These are phyloP conservation scores for Alligator sinensis DNA, from an alignment of 2,113 vertebrate genomes.

Conservation along the genomic window DNA sequence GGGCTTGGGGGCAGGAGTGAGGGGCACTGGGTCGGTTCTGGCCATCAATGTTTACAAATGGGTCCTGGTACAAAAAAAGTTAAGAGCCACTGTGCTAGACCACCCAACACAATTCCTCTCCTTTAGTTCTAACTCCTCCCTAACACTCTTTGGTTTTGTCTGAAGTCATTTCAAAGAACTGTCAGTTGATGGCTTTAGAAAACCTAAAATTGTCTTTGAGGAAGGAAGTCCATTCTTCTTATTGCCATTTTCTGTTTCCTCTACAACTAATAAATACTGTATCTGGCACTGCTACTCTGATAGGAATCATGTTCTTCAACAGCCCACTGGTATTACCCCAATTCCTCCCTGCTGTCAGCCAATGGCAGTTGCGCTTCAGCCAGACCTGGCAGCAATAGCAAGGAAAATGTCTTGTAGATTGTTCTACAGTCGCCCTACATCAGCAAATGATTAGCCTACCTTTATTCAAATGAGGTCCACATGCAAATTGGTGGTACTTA, in stretches of 20 bases:
- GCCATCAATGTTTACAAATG: too few species aligned
- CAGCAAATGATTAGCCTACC: background rate
- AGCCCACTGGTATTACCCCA: background rate
- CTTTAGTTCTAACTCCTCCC: background rate
- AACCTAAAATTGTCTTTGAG: background rate
- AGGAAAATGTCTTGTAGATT: background rate
- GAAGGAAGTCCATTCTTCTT: background rate
- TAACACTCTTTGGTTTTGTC: background rate
- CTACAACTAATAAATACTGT: background rate
- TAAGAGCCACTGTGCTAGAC: background rate
- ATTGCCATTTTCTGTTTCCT: background rate
- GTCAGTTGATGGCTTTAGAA: background rate
- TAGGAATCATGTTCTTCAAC: background rate
- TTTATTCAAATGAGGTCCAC: background rate
- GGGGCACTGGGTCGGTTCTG: too few species aligned
- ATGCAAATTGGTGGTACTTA: background rate
- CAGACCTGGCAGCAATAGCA: background rate
- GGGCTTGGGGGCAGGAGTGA: too few species aligned
- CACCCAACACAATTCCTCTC: background rate
- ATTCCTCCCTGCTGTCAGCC: background rate
- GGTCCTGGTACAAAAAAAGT: too few species aligned
- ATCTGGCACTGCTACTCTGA: background rate
- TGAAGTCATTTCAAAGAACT: background rate
- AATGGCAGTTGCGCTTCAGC: background rate
- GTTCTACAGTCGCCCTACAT: background rate